Percentiles rank a stretch among this genome's conserved stretches.
Conservation (phyloP, 2,888 invertebrate species). For the Oligia fasciuncula region DNA sequence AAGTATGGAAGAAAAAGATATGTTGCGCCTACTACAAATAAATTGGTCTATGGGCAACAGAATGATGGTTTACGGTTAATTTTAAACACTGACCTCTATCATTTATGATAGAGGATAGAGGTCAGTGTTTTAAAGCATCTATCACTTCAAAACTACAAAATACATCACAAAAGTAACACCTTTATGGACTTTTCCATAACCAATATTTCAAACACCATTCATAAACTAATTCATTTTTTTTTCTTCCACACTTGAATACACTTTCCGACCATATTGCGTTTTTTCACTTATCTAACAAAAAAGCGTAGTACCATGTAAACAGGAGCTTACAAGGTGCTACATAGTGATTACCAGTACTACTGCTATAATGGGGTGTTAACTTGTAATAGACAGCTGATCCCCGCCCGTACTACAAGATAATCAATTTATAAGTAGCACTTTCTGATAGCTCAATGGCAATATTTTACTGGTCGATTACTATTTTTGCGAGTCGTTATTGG, state of each 20-base stretch:
- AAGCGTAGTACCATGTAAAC: constrained; percentile 69
- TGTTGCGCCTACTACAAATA: too few relatives aligned
- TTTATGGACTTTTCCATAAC: background rate
- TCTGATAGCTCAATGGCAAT: constrained; percentile 28
- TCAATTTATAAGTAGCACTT: constrained; percentile 59
- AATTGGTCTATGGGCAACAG: too few relatives aligned
- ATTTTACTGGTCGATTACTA: constrained; percentile 16
- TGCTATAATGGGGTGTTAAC: constrained; percentile 81
- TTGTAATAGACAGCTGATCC: constrained; percentile 82
- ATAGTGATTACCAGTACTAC: constrained; percentile 74
- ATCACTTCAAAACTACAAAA: background rate
- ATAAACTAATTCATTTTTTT: constrained; percentile 16
- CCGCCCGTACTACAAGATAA: constrained; percentile 50
- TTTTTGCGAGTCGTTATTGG: background rate
- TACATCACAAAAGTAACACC: background rate
- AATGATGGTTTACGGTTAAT: too few relatives aligned
- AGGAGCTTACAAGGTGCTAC: constrained; percentile 58
- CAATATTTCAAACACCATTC: constrained; percentile 11
- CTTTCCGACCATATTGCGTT: constrained; percentile 1
- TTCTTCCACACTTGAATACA: background rate
- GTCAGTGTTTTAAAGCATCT: background rate
- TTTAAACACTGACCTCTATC: too few relatives aligned
- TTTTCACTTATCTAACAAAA: constrained; percentile 12
- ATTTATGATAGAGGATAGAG: too few relatives aligned
- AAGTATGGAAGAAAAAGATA: too few relatives aligned